Percentiles rank a stretch among this genome's conserved stretches.
Evolutionary conservation across 2,797 vertebrate species (phyloP).

Genomic region (Erpetoichthys calabaricus): DNA sequence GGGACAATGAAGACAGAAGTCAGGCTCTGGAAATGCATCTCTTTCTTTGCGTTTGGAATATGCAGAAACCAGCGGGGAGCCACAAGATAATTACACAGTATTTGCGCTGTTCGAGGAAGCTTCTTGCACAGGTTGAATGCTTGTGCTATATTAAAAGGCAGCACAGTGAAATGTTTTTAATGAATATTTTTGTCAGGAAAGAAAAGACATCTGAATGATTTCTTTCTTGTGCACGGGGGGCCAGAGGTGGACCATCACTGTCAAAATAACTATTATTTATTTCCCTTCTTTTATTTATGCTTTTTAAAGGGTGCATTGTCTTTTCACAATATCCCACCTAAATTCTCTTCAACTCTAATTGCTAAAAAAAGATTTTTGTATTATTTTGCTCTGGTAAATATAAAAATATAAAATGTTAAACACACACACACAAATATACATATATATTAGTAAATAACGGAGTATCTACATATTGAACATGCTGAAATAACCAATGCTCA

Average conservation of each 20-base stretch:
- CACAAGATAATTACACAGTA: slow-evolving; percentile 89
- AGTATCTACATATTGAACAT: too few species aligned
- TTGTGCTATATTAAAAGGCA: slow-evolving; percentile 64
- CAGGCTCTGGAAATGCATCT: slow-evolving; percentile 56
- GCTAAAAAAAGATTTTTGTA: slow-evolving; percentile 15
- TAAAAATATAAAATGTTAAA: too few species aligned
- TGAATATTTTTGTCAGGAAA: slow-evolving; percentile 77
- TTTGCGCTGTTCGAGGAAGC: slow-evolving; percentile 85
- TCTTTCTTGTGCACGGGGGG: slow-evolving; percentile 37
- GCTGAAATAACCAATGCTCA: too few species aligned
- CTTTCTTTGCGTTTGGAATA: slow-evolving; percentile 71
- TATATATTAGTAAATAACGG: too few species aligned
- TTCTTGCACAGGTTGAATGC: slow-evolving; percentile 64
- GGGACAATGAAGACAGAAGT: slow-evolving; percentile 67
- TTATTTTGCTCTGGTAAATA: too few species aligned
- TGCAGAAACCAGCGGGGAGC: slow-evolving; percentile 80
- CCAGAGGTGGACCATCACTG: slow-evolving; percentile 56
- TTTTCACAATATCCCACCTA: slow-evolving; percentile 34
- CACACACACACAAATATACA: too few species aligned
- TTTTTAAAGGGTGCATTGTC: slow-evolving; percentile 39
- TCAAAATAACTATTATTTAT: slow-evolving; percentile 68
- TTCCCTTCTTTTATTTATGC: slow-evolving; percentile 46
- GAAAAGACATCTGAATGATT: slow-evolving; percentile 70
- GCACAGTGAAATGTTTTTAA: slow-evolving; percentile 76
- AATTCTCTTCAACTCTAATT: slow-evolving; percentile 49